Evolutionary conservation across 2,888 invertebrate species (phyloP).

Genomic region (Tenthredo livida): DNA sequence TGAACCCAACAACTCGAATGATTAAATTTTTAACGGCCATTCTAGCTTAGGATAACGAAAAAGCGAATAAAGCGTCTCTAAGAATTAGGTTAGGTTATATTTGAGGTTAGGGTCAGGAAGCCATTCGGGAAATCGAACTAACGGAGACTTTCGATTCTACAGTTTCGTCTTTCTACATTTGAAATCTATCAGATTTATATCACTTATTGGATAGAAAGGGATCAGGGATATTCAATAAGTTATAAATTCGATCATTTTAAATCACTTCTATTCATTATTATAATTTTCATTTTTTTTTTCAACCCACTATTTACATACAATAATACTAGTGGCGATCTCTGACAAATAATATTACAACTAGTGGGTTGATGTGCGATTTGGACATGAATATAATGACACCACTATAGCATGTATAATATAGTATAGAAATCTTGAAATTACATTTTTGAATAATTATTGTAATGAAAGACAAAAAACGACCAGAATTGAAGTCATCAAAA

Average conservation of each 20-base stretch:
- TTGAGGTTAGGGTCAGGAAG: neutral
- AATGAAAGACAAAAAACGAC: no score
- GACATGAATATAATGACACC: no score
- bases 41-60: constrained; percentile 20
- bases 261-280: constrained; percentile 3
- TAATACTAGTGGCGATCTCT: neutral
- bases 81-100: neutral
- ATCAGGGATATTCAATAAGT: neutral
- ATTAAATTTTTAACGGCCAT: constrained; percentile 8
- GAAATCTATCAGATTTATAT: neutral
- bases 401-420: no score
- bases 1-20: neutral
- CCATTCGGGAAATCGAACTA: constrained; percentile 4
- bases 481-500: neutral
- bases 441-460: no score
- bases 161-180: neutral
- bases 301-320: constrained; percentile 30
- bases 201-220: neutral
- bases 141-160: neutral
- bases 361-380: neutral
- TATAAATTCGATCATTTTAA: neutral
- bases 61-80: constrained; percentile 18
- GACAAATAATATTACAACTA: neutral
- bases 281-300: no score
- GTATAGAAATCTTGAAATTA: no score